phyloP scores from a whole-genome alignment of 2,113 vertebrate genomes.

The Pomatorhinus ruficollis region DNA sequence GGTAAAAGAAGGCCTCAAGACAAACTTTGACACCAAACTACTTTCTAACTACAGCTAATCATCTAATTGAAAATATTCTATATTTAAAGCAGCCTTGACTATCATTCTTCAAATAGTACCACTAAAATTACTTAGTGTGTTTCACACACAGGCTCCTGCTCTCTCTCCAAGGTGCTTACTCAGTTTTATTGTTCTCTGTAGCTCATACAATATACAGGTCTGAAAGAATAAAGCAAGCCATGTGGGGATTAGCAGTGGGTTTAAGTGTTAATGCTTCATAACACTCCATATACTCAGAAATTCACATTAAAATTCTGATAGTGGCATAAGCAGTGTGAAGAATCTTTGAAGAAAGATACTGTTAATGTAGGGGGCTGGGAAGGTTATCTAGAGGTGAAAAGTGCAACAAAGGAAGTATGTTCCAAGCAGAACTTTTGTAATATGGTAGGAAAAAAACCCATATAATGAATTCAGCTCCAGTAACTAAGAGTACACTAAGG shows the following conservation, averaged over 20 bases:
- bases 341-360: constrained; percentile 44
- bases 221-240: constrained; percentile 55
- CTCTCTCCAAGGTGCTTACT: constrained; percentile 10
- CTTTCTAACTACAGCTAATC: background rate
- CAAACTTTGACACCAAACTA: background rate
- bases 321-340: background rate
- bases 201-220: constrained; percentile 29
- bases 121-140: constrained; percentile 17
- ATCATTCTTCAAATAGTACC: background rate
- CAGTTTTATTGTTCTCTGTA: constrained; percentile 51
- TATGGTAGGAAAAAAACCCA: background rate
- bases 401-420: constrained; percentile 9
- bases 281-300: constrained; percentile 50
- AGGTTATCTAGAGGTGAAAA: constrained; percentile 55
- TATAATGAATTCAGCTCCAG: background rate
- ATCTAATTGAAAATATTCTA: background rate
- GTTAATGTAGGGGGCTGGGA: background rate
- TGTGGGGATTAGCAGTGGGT: constrained; percentile 58
- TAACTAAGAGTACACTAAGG: background rate
- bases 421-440: background rate
- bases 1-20: background rate
- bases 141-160: background rate
- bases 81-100: background rate
- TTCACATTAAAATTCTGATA: constrained; percentile 68
- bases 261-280: constrained; percentile 70